Evolutionary conservation across 2,113 vertebrate species (phyloP).

Genomic region (Carlito syrichta): DNA sequence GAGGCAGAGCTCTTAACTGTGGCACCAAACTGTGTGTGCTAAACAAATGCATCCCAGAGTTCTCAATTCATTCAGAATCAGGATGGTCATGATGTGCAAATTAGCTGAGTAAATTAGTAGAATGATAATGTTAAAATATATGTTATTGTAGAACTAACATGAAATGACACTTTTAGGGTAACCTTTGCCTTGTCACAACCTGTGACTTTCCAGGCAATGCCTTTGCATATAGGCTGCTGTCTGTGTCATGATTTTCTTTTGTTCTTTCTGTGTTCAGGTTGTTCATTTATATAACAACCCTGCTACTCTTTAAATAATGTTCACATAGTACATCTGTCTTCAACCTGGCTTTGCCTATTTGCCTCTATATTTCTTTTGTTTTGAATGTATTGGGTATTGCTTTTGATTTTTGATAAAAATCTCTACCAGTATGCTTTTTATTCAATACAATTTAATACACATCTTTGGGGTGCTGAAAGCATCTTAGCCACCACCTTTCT

Average conservation of each 20-base stretch:
- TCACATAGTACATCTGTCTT: not conserved
- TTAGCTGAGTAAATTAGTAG: not conserved
- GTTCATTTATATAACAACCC: not conserved
- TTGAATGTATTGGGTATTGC: not conserved
- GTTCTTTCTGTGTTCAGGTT: not conserved
- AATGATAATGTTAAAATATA: not conserved
- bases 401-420: constrained; percentile 27
- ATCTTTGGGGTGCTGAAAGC: not conserved
- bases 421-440: not conserved
- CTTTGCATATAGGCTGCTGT: not conserved
- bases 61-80: not conserved
- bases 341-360: not conserved
- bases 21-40: not conserved
- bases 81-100: not conserved
- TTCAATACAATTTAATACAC: not conserved
- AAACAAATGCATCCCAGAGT: not conserved
- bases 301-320: not conserved
- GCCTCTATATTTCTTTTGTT: not conserved
- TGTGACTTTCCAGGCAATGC: not conserved
- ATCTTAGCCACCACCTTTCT: not conserved
- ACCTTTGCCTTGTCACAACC: not conserved
- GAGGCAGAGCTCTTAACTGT: not conserved
- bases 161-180: not conserved
- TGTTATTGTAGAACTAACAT: not conserved
- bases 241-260: not conserved